Conservation (phyloP, 1,140 invertebrate genomes). For the Drosophila burlai region DNA sequence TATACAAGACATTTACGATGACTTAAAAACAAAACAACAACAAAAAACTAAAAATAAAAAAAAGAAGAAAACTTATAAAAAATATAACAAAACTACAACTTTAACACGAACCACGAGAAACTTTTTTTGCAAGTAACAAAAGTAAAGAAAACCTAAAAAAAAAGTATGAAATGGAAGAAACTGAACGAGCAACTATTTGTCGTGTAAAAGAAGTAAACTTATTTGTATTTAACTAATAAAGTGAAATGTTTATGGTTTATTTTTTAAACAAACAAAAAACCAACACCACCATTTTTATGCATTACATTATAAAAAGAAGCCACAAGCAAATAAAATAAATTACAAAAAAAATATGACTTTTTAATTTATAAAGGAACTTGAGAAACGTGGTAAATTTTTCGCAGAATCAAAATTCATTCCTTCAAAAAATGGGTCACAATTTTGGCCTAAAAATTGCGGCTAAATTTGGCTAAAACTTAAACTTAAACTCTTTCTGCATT, state of each 20-base stretch:
- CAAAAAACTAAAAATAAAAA: neutral
- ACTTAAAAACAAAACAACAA: conserved; percentile 21
- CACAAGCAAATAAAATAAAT: conserved; percentile 69
- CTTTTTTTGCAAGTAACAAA: conserved; percentile 47
- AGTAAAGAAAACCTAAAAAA: conserved; percentile 1
- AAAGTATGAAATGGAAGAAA: conserved; percentile 31
- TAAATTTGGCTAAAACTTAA: too few species aligned
- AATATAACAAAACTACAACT: conserved; percentile 22
- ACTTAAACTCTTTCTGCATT: too few species aligned
- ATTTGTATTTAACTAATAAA: conserved; percentile 80
- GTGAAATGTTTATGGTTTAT: conserved; percentile 77
- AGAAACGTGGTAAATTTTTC: too few species aligned
- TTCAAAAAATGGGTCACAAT: too few species aligned
- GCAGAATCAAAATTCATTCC: too few species aligned
- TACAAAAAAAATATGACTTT: conserved; percentile 4
- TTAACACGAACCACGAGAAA: conserved; percentile 37
- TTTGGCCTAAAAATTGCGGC: too few species aligned
- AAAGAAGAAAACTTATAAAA: conserved; percentile 2
- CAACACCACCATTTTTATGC: conserved; percentile 76
- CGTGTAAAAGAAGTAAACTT: conserved; percentile 76
- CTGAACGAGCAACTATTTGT: conserved; percentile 69
- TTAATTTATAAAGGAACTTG: neutral
- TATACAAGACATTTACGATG: conserved; percentile 63
- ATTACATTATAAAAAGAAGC: conserved; percentile 68
- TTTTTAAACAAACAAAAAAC: conserved; percentile 55